Base-by-base conservation (phyloP, 2,797 vertebrate species). In the Selene dorsalis region DNA sequence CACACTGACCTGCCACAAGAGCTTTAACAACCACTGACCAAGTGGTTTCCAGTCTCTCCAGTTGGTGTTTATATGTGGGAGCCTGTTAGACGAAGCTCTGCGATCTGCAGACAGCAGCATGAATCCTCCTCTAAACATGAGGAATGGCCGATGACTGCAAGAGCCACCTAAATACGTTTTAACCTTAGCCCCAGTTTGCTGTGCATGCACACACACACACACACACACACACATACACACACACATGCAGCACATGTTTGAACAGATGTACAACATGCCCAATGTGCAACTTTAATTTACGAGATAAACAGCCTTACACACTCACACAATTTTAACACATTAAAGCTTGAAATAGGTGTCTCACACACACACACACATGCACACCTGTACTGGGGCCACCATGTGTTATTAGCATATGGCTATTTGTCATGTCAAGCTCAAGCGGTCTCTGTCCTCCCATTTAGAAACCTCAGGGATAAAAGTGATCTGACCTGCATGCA, bases 341-440 rank as follows among this genome's bases (percentile, higher is more conserved):
- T 61, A 50, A 50, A 61, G 10, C n/a, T 55, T 72, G 32, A 70
- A 56, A 70, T 43, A 60, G 4, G 8, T 17, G 69, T 66, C 4
- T 2, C 45, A 1, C 35, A 22, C 11, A 1, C 47, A 61, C 52
- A 60, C 53, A 72, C 52, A 63, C 48, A 66, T 63, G 75, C 67
- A 53, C 50, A 47, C 65, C 41, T 74, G 30, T 18, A 24, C 60
- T 64, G 48, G 69, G 43, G 70, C 58, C 58, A 64, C 43, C 2
- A 10, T 80, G 64, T 80, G 74, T 61, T 73, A 84, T 89, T 89
- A 89, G 66, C 85, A 81, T 84, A 58, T 2, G 67, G 35, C 77
- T 60, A 79, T 93, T 87, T 69, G 66, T 91, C 88, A 88, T 86
- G 83, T 89, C 84, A 75, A 70, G 45, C 79, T 87, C 69, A 83